phyloP scores from a whole-genome alignment of 2,888 invertebrate genomes.

The Myopa testacea region DNA sequence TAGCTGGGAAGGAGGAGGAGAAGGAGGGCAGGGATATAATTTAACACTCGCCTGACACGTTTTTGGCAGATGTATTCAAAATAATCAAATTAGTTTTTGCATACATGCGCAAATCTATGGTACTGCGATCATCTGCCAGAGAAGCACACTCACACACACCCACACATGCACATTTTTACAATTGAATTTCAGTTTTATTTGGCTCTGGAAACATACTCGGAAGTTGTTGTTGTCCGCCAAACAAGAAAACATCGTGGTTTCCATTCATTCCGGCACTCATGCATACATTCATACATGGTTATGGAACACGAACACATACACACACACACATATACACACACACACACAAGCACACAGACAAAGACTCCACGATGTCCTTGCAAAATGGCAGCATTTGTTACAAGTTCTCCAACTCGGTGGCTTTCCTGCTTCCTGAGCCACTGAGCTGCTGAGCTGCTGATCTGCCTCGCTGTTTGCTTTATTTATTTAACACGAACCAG shows the following conservation, averaged over 20 bases:
- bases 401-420: constrained; percentile 36
- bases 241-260: constrained; percentile 21
- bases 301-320: not conserved
- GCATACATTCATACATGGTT: constrained; percentile 12
- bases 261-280: constrained; percentile 22
- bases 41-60: constrained; percentile 36
- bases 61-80: constrained; percentile 38
- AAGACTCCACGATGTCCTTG: not conserved
- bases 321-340: not conserved
- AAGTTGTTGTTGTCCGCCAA: constrained; percentile 14
- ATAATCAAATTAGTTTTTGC: constrained; percentile 38
- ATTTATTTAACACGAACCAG: constrained; percentile 22
- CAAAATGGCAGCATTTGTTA: constrained; percentile 32
- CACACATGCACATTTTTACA: constrained; percentile 12
- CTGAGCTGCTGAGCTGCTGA: constrained; percentile 9
- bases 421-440: not conserved
- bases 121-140: constrained; percentile 18
- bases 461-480: not conserved
- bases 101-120: constrained; percentile 18
- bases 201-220: not conserved
- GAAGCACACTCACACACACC: not conserved
- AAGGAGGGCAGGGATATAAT: not conserved
- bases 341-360: not conserved
- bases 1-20: no score
- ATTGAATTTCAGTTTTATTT: constrained; percentile 14